These are phyloP conservation scores for Ia io DNA, from an alignment of 2,113 vertebrate genomes.

Conservation along the genomic window DNA sequence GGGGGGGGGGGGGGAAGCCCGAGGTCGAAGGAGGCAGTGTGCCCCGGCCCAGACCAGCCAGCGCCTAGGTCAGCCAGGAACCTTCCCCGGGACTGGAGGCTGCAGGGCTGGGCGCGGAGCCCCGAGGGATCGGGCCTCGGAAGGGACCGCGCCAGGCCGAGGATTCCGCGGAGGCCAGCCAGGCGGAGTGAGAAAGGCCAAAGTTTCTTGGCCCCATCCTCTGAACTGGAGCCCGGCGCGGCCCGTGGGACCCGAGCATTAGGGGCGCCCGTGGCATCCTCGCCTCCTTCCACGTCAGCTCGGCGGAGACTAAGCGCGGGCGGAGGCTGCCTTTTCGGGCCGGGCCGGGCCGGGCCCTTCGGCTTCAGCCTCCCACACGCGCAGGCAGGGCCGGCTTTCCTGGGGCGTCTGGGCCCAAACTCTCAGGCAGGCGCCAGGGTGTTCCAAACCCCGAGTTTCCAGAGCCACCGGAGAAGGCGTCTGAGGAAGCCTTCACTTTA, in stretches of 20 bases:
- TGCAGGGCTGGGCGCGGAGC: neutral
- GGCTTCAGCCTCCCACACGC: neutral
- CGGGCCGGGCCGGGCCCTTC: accelerated
- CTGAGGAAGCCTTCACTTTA: neutral
- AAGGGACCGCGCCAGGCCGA: neutral
- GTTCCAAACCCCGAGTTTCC: neutral
- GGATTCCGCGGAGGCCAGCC: neutral
- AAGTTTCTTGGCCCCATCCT: neutral
- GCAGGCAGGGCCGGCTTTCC: neutral
- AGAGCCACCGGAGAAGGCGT: neutral
- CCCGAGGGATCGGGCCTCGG: neutral
- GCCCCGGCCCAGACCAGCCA: neutral
- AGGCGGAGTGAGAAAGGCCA: accelerated
- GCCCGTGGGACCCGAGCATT: neutral
- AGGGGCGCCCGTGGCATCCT: too few species aligned
- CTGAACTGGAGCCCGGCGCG: neutral
- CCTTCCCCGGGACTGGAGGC: accelerated
- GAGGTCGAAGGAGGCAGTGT: neutral
- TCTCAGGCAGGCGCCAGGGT: neutral
- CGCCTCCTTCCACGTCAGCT: neutral
- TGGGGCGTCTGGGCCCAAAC: neutral
- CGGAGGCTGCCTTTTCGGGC: neutral
- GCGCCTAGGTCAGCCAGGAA: neutral
- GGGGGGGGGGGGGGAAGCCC: neutral
- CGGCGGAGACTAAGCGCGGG: neutral